These are phyloP conservation scores for Buphagus erythrorhynchus DNA, from an alignment of 2,797 vertebrate species.

Conservation along the genomic window DNA sequence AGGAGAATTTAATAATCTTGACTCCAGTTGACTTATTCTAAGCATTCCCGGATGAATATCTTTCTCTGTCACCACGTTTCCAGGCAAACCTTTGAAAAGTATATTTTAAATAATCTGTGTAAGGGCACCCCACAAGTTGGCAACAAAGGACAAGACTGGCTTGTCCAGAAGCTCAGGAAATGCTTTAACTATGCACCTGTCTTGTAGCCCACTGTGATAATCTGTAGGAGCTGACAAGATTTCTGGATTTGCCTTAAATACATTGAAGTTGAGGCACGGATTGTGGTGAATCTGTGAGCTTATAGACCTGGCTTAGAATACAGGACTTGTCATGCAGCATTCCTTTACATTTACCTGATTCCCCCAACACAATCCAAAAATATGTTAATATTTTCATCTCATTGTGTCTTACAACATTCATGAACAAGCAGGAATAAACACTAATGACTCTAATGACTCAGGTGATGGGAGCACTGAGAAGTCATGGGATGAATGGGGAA, in stretches of 20 bases:
- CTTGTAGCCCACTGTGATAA: neutral
- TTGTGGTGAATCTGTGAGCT: neutral
- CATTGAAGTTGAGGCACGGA: neutral
- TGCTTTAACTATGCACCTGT: neutral
- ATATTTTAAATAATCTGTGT: neutral
- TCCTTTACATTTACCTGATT: neutral
- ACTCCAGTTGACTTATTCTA: slow-evolving; percentile 48
- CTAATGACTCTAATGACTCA: neutral
- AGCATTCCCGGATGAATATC: slow-evolving; percentile 44
- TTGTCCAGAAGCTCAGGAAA: slow-evolving; percentile 14
- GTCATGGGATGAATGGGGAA: neutral
- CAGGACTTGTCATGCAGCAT: neutral
- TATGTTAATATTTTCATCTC: neutral
- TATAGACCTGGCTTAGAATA: neutral
- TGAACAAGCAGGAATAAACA: neutral
- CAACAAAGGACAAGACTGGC: neutral
- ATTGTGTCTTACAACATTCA: neutral
- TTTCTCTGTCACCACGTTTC: slow-evolving; percentile 37
- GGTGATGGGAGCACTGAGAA: neutral
- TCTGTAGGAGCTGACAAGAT: neutral
- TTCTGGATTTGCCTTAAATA: slow-evolving; percentile 3
- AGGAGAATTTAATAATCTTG: slow-evolving; percentile 47
- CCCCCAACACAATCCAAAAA: neutral
- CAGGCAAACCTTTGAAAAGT: slow-evolving; percentile 28
- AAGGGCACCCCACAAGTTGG: neutral